Percentiles rank a stretch among this genome's conserved stretches.
Evolutionary conservation across 2,888 invertebrate species (phyloP).

Genomic region (Eupithecia insigniata): DNA sequence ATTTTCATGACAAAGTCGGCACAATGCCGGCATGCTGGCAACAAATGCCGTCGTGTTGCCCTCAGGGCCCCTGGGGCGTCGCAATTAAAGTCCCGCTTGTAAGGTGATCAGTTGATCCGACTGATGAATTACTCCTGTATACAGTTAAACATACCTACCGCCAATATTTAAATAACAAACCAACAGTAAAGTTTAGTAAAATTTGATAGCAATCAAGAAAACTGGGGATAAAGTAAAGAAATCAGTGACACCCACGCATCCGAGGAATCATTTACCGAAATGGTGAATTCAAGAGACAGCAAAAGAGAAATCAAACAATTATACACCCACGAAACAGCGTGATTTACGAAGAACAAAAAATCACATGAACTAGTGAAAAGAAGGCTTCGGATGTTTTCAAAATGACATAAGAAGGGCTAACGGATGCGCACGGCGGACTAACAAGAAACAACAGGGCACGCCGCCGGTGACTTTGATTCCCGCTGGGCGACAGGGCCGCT

Average conservation of each 20-base stretch:
- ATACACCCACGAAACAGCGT: slow-evolving; percentile 44
- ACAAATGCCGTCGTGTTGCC: slow-evolving; percentile 73
- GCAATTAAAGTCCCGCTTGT: slow-evolving; percentile 73
- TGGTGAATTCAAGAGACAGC: slow-evolving; percentile 42
- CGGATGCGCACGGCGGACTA: slow-evolving; percentile 58
- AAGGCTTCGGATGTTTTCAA: slow-evolving; percentile 31
- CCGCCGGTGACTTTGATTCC: slow-evolving; percentile 71
- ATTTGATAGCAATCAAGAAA: slow-evolving; percentile 25
- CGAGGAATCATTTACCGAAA: slow-evolving; percentile 45
- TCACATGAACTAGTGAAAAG: slow-evolving; percentile 36
- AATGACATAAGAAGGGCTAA: slow-evolving; percentile 57
- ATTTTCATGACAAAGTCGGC: slow-evolving; percentile 68
- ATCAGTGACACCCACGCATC: slow-evolving; percentile 36
- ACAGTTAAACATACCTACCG: slow-evolving; percentile 41
- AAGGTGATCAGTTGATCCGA: slow-evolving; percentile 65
- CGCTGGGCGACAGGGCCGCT: slow-evolving; percentile 73
- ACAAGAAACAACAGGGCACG: slow-evolving; percentile 64
- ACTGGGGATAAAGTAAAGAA: slow-evolving; percentile 26
- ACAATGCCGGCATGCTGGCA: slow-evolving; percentile 63
- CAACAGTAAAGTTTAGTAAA: slow-evolving; percentile 15
- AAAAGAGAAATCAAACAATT: slow-evolving; percentile 47
- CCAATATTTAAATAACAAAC: slow-evolving; percentile 25
- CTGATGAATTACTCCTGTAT: slow-evolving; percentile 55
- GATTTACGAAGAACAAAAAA: slow-evolving; percentile 45
- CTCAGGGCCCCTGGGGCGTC: slow-evolving; percentile 74